Evolutionary conservation across 2,113 vertebrate genomes (phyloP).

Genomic region (Rhinoderma darwinii): DNA sequence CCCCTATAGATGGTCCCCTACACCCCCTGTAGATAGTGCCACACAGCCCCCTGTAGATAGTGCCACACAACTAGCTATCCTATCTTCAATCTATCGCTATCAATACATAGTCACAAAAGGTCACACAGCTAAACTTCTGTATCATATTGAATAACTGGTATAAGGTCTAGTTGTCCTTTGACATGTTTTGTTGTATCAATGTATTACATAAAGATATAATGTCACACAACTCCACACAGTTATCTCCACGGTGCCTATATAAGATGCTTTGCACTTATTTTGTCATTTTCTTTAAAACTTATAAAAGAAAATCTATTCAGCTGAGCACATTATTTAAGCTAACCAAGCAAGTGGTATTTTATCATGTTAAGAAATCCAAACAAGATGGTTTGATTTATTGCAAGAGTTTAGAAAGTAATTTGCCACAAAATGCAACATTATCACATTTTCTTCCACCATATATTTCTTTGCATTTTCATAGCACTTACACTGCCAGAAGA

Average conservation of each 20-base stretch:
- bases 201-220: background rate
- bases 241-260: background rate
- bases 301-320: background rate
- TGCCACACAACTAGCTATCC: no score
- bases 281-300: constrained; percentile 2
- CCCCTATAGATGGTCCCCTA: no score
- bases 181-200: background rate
- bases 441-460: constrained; percentile 4
- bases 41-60: no score
- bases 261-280: background rate
- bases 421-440: constrained; percentile 19
- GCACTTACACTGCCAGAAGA: background rate
- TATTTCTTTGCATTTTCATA: constrained; percentile 9
- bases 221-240: no score
- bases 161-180: background rate
- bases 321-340: background rate
- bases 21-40: no score
- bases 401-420: constrained; percentile 11
- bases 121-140: background rate
- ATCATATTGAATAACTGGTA: background rate
- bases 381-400: constrained; percentile 30
- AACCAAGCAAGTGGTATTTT: constrained; percentile 17
- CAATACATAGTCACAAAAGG: background rate
- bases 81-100: no score
- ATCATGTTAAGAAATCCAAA: constrained; percentile 18